Percentiles rank a stretch among this genome's conserved stretches.
Conservation (phyloP, 2,888 invertebrate species). For the Pemphredon lugubris region DNA sequence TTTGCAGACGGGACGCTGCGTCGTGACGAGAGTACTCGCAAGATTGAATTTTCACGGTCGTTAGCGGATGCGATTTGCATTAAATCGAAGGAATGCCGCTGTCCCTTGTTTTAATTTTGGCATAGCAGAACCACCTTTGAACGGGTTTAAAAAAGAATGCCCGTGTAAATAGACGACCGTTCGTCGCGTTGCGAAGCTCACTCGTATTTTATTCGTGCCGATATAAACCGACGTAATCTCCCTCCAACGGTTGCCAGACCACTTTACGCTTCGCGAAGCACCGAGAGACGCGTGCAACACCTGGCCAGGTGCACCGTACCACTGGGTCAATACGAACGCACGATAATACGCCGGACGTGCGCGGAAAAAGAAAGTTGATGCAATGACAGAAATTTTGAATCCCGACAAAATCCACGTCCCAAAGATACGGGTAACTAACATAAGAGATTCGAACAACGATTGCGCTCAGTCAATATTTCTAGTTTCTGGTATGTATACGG, state of each 20-base stretch:
- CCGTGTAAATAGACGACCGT: no score
- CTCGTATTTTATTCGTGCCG: slow-evolving; percentile 35
- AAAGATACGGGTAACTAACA: neutral
- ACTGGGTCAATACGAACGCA: slow-evolving; percentile 62
- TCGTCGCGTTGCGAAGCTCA: no score
- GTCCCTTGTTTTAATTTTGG: no score
- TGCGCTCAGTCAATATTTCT: no score
- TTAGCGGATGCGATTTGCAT: neutral
- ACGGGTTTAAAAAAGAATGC: no score
- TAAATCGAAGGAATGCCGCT: no score
- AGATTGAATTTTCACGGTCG: no score
- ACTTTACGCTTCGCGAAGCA: slow-evolving; percentile 62
- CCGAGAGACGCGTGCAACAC: slow-evolving; percentile 49
- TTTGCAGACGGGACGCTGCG: neutral
- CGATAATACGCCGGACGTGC: slow-evolving; percentile 52
- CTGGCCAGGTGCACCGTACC: slow-evolving; percentile 65
- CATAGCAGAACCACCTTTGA: no score
- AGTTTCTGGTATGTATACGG: no score
- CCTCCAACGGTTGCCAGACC: slow-evolving; percentile 49
- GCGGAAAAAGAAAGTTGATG: neutral
- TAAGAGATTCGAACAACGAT: neutral
- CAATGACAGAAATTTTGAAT: no score
- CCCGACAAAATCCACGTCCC: neutral
- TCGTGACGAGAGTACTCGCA: neutral
- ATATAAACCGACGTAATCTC: slow-evolving; percentile 44